These are phyloP conservation scores for Olivierus martensii DNA, from an alignment of 1,140 invertebrate species.

Conservation along the genomic window DNA sequence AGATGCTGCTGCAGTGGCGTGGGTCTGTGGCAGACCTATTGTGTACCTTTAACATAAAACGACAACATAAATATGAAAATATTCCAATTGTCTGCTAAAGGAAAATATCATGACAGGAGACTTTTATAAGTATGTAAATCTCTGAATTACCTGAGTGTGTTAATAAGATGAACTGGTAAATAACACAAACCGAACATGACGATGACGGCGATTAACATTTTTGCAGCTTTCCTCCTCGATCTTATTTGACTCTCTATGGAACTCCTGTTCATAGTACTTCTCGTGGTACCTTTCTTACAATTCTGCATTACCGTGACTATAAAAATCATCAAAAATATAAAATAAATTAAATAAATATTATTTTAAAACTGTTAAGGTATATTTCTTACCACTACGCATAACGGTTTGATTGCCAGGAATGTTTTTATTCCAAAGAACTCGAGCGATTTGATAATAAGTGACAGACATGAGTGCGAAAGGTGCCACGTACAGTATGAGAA, in stretches of 20 bases:
- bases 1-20: constrained; percentile 42
- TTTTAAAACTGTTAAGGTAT: too few species aligned
- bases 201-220: constrained; percentile 82
- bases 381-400: too few species aligned
- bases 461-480: background rate
- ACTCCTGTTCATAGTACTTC: constrained; percentile 1
- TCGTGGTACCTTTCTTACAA: constrained; percentile 4
- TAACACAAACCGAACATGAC: constrained; percentile 78
- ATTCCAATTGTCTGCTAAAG: too few species aligned
- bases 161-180: constrained; percentile 70
- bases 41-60: constrained; percentile 40
- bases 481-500: constrained; percentile 1
- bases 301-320: background rate
- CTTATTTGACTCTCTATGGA: constrained; percentile 41
- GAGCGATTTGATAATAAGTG: background rate
- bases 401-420: background rate
- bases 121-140: too few species aligned
- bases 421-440: background rate
- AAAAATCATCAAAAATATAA: too few species aligned
- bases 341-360: too few species aligned
- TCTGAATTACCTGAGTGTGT: constrained; percentile 52
- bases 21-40: constrained; percentile 42
- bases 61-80: too few species aligned
- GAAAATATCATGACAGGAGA: too few species aligned
- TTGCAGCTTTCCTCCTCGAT: constrained; percentile 70